Base-by-base conservation (phyloP, 2,113 vertebrate genomes). In the Pleuronectes platessa region DNA sequence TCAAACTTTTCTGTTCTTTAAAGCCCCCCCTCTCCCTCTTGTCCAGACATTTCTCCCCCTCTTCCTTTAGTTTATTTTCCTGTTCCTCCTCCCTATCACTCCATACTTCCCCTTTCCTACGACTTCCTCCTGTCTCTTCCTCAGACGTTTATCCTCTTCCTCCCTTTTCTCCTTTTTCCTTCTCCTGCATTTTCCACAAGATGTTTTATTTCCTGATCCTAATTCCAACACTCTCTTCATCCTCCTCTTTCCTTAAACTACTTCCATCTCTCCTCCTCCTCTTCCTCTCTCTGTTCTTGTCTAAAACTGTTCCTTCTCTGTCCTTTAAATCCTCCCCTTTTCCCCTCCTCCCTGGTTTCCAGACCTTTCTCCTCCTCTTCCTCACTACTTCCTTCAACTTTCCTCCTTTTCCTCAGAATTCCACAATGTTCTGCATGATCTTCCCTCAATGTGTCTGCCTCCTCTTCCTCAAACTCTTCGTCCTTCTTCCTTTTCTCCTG, bases 261-360 rank as follows among this genome's bases (percentile, higher is more conserved):
- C 31, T 31, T 31, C 31, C 31, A 31, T 31, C 31, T 31, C 31
- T 31, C 31, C 42, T 37, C 47, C 56, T 37, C 17, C 58, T 56
- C 37, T n/a, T 13, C 47, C 23, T 58, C 17, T 23, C 4, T 26
- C 11, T 6, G 12, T 11, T 42, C 40, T 15, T 26, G 21, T 14
- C 23, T 5, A 26, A 58, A 14, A 15, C 12, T 58, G 5, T 24
- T 56, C 56, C 24, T 27, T 4, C 21, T 31, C 7, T 31, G 31
- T 31, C 31, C 31, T 31, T 24, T 20, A 11, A 24, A 24, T 35
- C 56, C 56, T 55, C 35, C 24, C 8, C 20, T 8, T 26, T 11
- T 17, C 61, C 27, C 35, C 23, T 68, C 58, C 5, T 61, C 47
- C 21, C 21, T 63, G 23, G 26, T 70, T 64, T 70, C 54, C 76